These are phyloP conservation scores for Lacerta agilis DNA, from an alignment of 2,797 vertebrate genomes.

Conservation along the genomic window DNA sequence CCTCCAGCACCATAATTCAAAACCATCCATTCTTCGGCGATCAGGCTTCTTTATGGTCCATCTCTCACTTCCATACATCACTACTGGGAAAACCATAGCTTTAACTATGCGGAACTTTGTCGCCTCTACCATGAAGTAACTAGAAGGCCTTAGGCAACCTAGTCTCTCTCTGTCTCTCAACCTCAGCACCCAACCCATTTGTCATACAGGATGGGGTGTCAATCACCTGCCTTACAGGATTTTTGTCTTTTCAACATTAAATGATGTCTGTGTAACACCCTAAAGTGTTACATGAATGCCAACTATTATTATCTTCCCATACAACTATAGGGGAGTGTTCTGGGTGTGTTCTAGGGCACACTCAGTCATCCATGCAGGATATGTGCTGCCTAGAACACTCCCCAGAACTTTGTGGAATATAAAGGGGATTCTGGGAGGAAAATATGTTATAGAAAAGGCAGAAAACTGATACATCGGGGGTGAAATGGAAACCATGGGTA, in stretches of 20 bases:
- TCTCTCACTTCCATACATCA: no score
- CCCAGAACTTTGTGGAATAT: background rate
- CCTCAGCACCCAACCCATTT: background rate
- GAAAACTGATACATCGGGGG: background rate
- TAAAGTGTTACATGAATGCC: background rate
- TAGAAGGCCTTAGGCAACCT: background rate
- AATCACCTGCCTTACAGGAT: no score
- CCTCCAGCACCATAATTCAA: no score
- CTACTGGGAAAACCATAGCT: no score
- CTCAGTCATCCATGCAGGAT: background rate
- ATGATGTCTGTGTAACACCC: background rate
- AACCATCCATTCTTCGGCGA: no score
- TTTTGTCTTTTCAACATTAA: background rate
- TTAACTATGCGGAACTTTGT: no score
- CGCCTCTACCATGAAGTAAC: background rate
- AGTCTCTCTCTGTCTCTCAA: background rate
- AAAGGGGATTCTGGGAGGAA: background rate
- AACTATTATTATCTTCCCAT: background rate
- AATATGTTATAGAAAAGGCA: background rate
- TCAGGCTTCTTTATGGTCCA: no score
- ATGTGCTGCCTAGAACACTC: background rate
- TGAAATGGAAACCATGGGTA: slow-evolving; percentile 11
- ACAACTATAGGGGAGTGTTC: background rate
- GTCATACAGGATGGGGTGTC: no score
- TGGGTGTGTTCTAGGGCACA: background rate